phyloP scores from a whole-genome alignment of 1,140 invertebrate species.

The Spodoptera litura region DNA sequence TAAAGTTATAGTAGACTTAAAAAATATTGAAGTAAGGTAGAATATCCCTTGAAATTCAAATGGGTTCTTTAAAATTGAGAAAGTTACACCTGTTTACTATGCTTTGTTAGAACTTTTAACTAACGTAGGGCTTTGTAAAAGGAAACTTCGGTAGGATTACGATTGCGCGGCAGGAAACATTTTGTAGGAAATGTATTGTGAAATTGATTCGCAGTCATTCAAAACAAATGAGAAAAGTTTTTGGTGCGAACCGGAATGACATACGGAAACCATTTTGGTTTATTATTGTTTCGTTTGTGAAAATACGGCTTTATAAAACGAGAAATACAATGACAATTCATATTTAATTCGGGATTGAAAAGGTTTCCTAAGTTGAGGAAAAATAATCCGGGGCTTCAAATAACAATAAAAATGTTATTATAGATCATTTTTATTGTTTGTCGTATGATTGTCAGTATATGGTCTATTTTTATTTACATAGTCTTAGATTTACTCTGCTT shows the following conservation, averaged over 20 bases:
- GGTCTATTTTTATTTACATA: no score
- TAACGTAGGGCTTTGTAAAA: neutral
- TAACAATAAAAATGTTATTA: no score
- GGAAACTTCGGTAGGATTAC: neutral
- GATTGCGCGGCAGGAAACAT: constrained; percentile 29
- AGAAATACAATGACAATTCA: no score
- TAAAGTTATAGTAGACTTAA: no score
- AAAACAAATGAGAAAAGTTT: constrained; percentile 49
- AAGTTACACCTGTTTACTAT: constrained; percentile 15
- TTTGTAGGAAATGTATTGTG: constrained; percentile 43
- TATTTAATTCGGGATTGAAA: no score
- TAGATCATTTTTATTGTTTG: no score
- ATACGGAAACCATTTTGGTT: neutral
- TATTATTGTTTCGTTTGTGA: neutral
- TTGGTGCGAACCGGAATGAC: constrained; percentile 32
- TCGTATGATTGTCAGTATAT: no score
- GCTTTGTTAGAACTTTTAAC: constrained; percentile 11
- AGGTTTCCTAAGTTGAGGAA: no score
- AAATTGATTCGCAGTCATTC: constrained; percentile 51
- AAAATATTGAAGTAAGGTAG: neutral
- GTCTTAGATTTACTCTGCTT: no score
- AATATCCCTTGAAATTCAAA: neutral
- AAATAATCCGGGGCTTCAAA: no score
- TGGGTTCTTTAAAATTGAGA: constrained; percentile 2
- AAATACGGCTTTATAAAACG: neutral